Base-by-base conservation (phyloP, 2,888 invertebrate genomes). In the Cephus nigrinus region DNA sequence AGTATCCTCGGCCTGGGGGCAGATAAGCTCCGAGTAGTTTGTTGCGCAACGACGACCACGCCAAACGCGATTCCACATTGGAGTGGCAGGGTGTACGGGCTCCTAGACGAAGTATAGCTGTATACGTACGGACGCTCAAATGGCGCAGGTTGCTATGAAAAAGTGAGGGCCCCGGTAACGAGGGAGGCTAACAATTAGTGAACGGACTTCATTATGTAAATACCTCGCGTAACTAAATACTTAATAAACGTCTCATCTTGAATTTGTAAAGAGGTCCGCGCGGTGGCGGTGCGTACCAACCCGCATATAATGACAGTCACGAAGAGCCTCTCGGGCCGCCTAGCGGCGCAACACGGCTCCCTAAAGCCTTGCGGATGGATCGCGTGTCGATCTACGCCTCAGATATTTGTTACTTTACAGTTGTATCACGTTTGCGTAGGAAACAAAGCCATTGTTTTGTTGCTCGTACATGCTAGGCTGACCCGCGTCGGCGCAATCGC, bases 331-430 rank as follows among this genome's bases (percentile, higher is more conserved):
- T 31, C 31, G 30, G 30, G 31, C 69, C 31, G 69, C 30, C 9
- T 76, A 75, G 71, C 80, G 71, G 71, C 80, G 73, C 76, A 76
- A 82, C 82, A 76, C 79, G 82, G 75, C 76, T 78, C 82, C 81
- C 82, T 81, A 82, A 82, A 84, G 83, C 85, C 82, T 76, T 76
- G 73, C 81, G 84, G 84, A 85, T 82, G 85, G 86, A 87, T 91
- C 89, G 91, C 91, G 90, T 91, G 91, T 90, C 89, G 91, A 91
- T 91, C 88, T 80, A 82, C 86, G 84, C 81, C 82, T 35, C 84
- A 90, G 91, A 91, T 91, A 91, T 90, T 88, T 88, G 89, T 90
- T 90, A 85, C 88, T 88, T 90, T 88, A 86, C 87, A 88, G 90
- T 88, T 88, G 88, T 90, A 90, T 89, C 89, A 87, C 88, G 89